Conservation (phyloP, 2,113 vertebrate species). For the Butorides virescens region DNA sequence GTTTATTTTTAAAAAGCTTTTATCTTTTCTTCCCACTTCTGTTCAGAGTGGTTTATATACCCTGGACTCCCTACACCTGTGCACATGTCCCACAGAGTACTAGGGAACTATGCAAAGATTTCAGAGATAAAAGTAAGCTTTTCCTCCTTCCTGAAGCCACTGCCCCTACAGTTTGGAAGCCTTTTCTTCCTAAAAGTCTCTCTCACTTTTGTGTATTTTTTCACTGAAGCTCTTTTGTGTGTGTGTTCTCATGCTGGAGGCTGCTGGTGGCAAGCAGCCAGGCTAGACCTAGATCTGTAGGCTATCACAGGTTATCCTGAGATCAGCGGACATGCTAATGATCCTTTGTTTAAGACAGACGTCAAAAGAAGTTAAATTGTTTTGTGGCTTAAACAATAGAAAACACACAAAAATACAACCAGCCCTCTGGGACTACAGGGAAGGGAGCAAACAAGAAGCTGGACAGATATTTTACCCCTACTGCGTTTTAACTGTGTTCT, state of each 20-base stretch:
- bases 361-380: conserved; percentile 10
- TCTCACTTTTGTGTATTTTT: not conserved
- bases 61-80: not conserved
- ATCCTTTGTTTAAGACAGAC: not conserved
- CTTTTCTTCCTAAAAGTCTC: not conserved
- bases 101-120: not conserved
- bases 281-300: not conserved
- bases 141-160: not conserved
- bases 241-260: not conserved
- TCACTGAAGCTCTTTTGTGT: not conserved
- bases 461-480: not conserved
- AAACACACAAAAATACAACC: not conserved
- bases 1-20: not conserved
- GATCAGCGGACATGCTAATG: fast-evolving
- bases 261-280: not conserved
- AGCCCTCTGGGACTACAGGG: not conserved
- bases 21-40: not conserved
- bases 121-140: not conserved
- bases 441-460: not conserved
- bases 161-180: not conserved
- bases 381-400: not conserved
- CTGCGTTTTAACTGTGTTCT: not conserved
- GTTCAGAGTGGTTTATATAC: not conserved
- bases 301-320: not conserved
- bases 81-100: not conserved